A percentile compares a stretch with the other conserved stretches of the same genome.
Conservation (phyloP, 1,140 invertebrate genomes). For the Caenorhabditis latens region DNA sequence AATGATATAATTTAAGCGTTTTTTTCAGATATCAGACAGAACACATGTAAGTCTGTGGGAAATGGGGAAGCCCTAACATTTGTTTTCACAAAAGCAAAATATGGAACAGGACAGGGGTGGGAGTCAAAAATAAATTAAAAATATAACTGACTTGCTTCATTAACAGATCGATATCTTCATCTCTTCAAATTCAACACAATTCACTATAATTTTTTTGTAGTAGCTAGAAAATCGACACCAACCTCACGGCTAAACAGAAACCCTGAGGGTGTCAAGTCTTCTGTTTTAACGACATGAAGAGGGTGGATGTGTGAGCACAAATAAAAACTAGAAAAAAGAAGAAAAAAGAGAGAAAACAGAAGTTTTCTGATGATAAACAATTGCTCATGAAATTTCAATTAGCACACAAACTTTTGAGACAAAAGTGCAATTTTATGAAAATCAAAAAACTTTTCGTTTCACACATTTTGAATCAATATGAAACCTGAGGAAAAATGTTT, state of each 20-base stretch:
- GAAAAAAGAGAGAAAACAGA: neutral
- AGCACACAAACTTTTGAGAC: too few relatives aligned
- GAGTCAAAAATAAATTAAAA: too few relatives aligned
- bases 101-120: neutral
- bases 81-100: neutral
- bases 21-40: neutral
- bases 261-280: neutral
- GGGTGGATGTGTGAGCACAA: slow-evolving; percentile 24
- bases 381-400: too few relatives aligned
- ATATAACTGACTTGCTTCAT: too few relatives aligned
- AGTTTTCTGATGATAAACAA: slow-evolving; percentile 17
- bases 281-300: neutral
- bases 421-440: too few relatives aligned
- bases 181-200: too few relatives aligned
- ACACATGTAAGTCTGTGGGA: neutral
- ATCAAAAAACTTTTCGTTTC: too few relatives aligned
- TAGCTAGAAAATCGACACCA: neutral
- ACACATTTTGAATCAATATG: too few relatives aligned
- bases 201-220: too few relatives aligned
- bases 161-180: too few relatives aligned
- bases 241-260: neutral
- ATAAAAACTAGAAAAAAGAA: neutral
- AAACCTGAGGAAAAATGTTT: neutral
- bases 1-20: neutral
- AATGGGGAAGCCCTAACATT: neutral